Evolutionary conservation across 2,888 invertebrate genomes (phyloP), one percentile per base, ranked within the genome.

Genomic region (Mimas tiliae): DNA sequence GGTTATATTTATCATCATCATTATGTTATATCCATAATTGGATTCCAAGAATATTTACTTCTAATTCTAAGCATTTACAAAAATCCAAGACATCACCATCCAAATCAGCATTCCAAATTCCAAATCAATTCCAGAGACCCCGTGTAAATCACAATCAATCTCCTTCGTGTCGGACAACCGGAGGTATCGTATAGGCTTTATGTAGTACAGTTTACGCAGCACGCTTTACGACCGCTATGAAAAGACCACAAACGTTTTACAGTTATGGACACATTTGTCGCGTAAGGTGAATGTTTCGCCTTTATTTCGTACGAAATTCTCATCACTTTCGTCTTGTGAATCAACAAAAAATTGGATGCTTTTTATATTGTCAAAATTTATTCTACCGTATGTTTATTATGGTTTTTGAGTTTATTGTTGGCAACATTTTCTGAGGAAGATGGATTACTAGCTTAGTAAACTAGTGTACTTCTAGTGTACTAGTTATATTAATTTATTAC

Each of bases 161-260:
- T 58, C 38, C 11, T 58, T 53, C 38, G 58, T 58, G 58, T 42
- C 58, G 42, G 58, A 4, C 53, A 53, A 33, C 58, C 42, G 42
- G 38, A 58, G 55, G 19, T 19, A 16, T 34, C 52, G 53, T 58
- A 19, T 58, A 58, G 58, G 58, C 58, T 58, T 42, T 53, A 53
- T 53, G 42, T 19, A 12, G 38, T 14, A 14, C 58, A 58, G 58
- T 70, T 71, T 71, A 72, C 74, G 74, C 77, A 79, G 34, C 47
- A 58, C 52, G 19, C 53, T 85, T 85, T 83, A 85, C 76, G 77
- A 72, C 74, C 70, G 84, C 74, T 84, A 83, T 84, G 80, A 84
- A 85, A 85, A 71, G 75, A 52, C 80, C 82, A 72, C 80, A 79
- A 80, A 80, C 82, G 12, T 84, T 84, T 82, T 74, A 79, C 71